A percentile compares a stretch with the other conserved stretches of the same genome.
These are phyloP conservation scores for Erannis defoliaria DNA, from an alignment of 2,888 invertebrate genomes.

Conservation along the genomic window DNA sequence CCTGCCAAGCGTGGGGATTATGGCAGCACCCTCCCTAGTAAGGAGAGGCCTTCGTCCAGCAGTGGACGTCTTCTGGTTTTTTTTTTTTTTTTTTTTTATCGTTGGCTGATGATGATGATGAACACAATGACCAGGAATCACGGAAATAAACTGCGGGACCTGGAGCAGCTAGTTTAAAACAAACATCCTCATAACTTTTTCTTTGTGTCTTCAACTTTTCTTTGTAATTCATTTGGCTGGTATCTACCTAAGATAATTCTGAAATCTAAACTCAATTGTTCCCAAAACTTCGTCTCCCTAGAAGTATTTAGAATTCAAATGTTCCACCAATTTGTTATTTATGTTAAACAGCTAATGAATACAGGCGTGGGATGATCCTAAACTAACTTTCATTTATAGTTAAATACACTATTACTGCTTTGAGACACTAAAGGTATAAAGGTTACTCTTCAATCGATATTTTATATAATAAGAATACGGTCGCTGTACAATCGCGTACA, in stretches of 20 bases:
- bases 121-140: no score
- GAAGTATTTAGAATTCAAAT: slow-evolving; percentile 8
- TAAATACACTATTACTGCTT: slow-evolving; percentile 16
- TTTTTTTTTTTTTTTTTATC: no score
- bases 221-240: no score
- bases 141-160: no score
- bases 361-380: slow-evolving; percentile 27
- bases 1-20: no score
- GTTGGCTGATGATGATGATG: no score
- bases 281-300: background rate
- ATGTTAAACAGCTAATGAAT: slow-evolving; percentile 28
- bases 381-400: slow-evolving; percentile 25
- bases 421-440: slow-evolving; percentile 16
- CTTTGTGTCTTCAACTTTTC: no score
- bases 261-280: background rate
- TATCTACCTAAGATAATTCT: background rate
- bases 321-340: slow-evolving; percentile 17
- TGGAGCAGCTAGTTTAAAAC: no score
- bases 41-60: no score
- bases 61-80: no score
- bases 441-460: slow-evolving; percentile 21
- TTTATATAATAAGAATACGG: slow-evolving; percentile 14
- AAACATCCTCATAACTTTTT: no score
- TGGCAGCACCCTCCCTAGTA: no score
- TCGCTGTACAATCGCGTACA: slow-evolving; percentile 6